phyloP scores from a whole-genome alignment of 2,888 invertebrate species.

The Epistrophe grossulariae region DNA sequence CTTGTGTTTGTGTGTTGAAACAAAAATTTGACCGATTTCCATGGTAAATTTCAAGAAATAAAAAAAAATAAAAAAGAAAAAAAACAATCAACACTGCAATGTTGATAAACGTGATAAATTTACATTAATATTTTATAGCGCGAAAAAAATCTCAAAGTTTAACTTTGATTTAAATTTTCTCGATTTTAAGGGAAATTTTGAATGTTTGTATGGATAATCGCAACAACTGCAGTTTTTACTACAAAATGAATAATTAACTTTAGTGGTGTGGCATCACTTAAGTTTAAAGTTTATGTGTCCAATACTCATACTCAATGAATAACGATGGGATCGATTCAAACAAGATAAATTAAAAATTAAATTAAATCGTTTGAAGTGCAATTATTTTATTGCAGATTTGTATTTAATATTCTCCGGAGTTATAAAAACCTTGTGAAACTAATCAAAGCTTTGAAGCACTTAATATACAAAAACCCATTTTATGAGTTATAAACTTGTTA shows the following conservation, averaged over 20 bases:
- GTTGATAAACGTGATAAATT: not conserved
- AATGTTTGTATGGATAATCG: not conserved
- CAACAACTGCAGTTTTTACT: not conserved
- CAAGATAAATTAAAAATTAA: not conserved
- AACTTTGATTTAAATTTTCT: not conserved
- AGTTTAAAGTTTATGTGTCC: not conserved
- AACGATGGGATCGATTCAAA: not conserved
- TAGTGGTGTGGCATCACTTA: not conserved
- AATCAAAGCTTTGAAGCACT: not conserved
- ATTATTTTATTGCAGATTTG: not conserved
- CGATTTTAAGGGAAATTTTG: not conserved
- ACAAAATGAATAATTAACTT: not conserved
- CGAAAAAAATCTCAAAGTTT: not conserved
- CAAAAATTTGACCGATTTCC: conserved; percentile 14
- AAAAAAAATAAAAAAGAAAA: not conserved
- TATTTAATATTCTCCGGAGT: not conserved
- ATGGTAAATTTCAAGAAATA: not conserved
- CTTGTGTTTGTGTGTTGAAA: not conserved
- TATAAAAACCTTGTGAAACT: not conserved
- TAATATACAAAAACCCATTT: not conserved
- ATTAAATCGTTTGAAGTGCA: not conserved
- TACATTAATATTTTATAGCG: not conserved
- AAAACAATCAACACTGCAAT: not conserved
- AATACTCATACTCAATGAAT: not conserved
- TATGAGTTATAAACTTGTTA: not conserved